Evolutionary conservation across 2,888 invertebrate genomes (phyloP).

Genomic region (Apoderus coryli): DNA sequence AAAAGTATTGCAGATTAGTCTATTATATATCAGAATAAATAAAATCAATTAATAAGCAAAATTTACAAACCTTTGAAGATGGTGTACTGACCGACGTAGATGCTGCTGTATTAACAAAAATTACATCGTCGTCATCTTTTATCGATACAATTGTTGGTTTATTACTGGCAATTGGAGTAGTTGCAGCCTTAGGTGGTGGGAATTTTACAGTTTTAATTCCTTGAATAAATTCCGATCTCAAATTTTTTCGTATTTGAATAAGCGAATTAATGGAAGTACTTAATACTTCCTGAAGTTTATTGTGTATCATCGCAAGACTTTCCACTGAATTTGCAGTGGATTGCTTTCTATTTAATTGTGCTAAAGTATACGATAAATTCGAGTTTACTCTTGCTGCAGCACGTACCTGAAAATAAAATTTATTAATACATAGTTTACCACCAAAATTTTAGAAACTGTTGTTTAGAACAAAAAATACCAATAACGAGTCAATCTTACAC

Average conservation of each 20-base stretch:
- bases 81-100: constrained; percentile 10
- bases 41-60: too few species aligned
- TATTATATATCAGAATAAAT: too few species aligned
- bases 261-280: constrained; percentile 40
- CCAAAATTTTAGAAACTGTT: too few species aligned
- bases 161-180: constrained; percentile 28
- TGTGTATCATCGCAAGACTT: constrained; percentile 40
- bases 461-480: too few species aligned
- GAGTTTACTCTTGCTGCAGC: constrained; percentile 42
- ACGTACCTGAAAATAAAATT: too few species aligned
- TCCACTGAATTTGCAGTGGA: constrained; percentile 35
- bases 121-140: constrained; percentile 35
- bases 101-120: constrained; percentile 32
- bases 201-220: constrained; percentile 31
- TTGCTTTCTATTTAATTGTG: constrained; percentile 38
- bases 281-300: constrained; percentile 38
- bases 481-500: too few species aligned
- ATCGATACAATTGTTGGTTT: constrained; percentile 10
- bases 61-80: too few species aligned
- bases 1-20: too few species aligned
- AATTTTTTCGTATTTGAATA: constrained; percentile 39
- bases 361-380: constrained; percentile 38
- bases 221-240: constrained; percentile 38
- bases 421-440: too few species aligned
- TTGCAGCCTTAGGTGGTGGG: constrained; percentile 32